phyloP scores from a whole-genome alignment of 1,140 invertebrate genomes.

The Hycleus cichorii region DNA sequence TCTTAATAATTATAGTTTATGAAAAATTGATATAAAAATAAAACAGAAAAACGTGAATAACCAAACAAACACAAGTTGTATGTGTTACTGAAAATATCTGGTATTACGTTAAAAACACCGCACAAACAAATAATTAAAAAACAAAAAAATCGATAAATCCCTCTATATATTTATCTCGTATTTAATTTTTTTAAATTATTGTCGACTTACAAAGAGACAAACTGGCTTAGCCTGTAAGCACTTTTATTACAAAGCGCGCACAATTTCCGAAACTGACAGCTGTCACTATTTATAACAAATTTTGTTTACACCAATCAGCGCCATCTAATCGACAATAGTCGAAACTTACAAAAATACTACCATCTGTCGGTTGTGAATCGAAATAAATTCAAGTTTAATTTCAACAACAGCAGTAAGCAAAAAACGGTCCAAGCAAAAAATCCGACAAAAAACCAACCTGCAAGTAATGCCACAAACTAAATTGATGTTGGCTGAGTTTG shows the following conservation, averaged over 20 bases:
- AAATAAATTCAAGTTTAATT: neutral
- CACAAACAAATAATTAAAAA: too few species aligned
- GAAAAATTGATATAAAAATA: too few species aligned
- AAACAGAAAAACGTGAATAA: too few species aligned
- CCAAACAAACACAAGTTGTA: too few species aligned
- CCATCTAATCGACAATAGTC: neutral
- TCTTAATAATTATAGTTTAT: neutral
- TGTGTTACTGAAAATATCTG: too few species aligned
- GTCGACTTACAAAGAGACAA: conserved; percentile 9
- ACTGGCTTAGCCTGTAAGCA: conserved; percentile 1
- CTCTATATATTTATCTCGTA: neutral
- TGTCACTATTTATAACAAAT: conserved; percentile 12
- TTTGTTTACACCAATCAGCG: conserved; percentile 7
- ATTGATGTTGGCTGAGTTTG: too few species aligned
- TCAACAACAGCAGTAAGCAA: neutral
- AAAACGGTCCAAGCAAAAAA: neutral
- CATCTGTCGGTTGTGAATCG: too few species aligned
- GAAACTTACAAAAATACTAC: too few species aligned
- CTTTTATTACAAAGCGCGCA: conserved; percentile 11
- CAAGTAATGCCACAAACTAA: too few species aligned
- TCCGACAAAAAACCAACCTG: conserved; percentile 1
- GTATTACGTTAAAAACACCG: too few species aligned
- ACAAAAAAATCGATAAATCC: too few species aligned
- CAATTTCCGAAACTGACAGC: conserved; percentile 14
- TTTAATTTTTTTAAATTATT: conserved; percentile 6